Evolutionary conservation across 2,888 invertebrate species (phyloP), one percentile per base, ranked within the genome.

Genomic region (Conus canariensis): DNA sequence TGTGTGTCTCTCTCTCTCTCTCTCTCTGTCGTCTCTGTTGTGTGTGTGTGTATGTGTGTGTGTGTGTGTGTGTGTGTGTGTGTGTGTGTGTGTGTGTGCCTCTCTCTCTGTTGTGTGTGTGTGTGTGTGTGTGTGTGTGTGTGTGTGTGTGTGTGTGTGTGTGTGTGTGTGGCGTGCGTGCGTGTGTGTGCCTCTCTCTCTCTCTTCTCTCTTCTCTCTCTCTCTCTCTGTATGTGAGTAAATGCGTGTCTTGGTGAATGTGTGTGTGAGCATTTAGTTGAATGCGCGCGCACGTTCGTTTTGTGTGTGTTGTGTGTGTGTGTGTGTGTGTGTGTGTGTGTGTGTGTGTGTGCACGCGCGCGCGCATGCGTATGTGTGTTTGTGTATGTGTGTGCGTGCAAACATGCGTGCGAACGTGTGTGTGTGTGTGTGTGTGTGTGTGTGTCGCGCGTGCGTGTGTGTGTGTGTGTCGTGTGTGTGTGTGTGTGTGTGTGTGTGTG

Each of bases 1-100:
- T 80, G 80, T 80, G 80, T 80, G 80, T 45, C 25, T 80, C 25
- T 80, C 25, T 80, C 25, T 80, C 25, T 80, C n/a, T n/a, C n/a
- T n/a, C n/a, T n/a, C n/a, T n/a, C n/a, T n/a, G n/a, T n/a, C n/a
- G n/a, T n/a, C n/a, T n/a, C n/a, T n/a, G 80, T 80, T 22, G n/a
- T 14, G 22, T 74, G 74, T 74, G 74, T 74, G 74, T 74, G 60
- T 64, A 3, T 64, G 60, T 64, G 60, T 64, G 60, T 64, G 60
- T 64, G 60, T 64, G 60, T 64, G 60, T 64, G 60, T 64, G 60
- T 64, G 60, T 64, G 60, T 64, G 60, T 64, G 60, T 64, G 60
- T 64, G 74, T 64, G 60, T 64, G 60, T 64, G 60, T 64, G 60
- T 64, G 60, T 64, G 60, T 64, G 74, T 74, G 74, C 19, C 16